These are phyloP conservation scores for Acanthurus leucopareius DNA, from an alignment of 2,797 vertebrate species.

Conservation along the genomic window DNA sequence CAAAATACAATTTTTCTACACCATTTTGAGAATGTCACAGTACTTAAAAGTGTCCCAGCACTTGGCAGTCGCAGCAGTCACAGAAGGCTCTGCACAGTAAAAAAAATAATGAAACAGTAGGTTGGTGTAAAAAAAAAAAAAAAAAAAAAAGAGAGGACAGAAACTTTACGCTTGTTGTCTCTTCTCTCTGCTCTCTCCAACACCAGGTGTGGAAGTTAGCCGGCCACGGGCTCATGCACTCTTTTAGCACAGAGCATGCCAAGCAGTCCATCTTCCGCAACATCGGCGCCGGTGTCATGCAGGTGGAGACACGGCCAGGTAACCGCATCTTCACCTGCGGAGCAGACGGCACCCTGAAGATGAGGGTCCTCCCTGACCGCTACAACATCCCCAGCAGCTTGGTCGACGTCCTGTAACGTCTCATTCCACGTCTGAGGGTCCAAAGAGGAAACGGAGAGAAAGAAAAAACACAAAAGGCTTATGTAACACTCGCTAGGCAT, in stretches of 20 bases:
- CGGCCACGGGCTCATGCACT: slow-evolving; percentile 94
- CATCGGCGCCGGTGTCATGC: slow-evolving; percentile 96
- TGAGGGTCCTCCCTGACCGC: slow-evolving; percentile 94
- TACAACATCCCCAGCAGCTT: slow-evolving; percentile 93
- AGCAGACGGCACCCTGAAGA: slow-evolving; percentile 97
- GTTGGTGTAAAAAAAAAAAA: background rate
- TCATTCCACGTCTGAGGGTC: slow-evolving; percentile 40
- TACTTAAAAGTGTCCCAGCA: background rate
- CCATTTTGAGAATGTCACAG: background rate
- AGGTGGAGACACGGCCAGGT: slow-evolving; percentile 92
- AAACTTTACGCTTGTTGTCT: background rate
- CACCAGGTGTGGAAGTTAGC: slow-evolving; percentile 95
- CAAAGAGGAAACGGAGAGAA: slow-evolving; percentile 49
- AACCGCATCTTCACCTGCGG: slow-evolving; percentile 98
- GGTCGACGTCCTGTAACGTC: slow-evolving; percentile 90
- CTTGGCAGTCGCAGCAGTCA: background rate
- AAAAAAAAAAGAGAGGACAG: background rate
- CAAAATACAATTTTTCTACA: background rate
- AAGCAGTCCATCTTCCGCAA: slow-evolving; percentile 99
- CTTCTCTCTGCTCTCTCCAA: background rate
- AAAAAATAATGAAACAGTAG: background rate
- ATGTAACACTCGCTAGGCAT: slow-evolving; percentile 68
- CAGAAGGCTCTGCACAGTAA: background rate
- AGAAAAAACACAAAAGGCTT: slow-evolving; percentile 46
- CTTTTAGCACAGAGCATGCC: slow-evolving; percentile 95